Base-by-base conservation (phyloP, 2,113 vertebrate species). In the Vulpes lagopus region DNA sequence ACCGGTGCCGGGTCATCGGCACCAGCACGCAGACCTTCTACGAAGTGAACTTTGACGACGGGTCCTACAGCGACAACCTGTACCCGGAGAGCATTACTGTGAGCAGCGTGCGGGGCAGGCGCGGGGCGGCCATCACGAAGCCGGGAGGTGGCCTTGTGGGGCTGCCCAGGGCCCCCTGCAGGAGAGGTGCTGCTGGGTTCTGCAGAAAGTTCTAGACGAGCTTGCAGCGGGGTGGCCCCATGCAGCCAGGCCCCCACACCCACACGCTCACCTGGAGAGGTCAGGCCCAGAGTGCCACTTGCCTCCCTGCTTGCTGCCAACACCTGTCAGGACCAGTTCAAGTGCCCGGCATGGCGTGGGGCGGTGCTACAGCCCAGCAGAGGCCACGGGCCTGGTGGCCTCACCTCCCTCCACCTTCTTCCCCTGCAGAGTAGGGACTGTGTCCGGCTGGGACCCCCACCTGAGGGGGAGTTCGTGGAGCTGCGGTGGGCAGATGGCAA, bases 41-140 rank as follows among this genome's bases (percentile, higher is more conserved):
- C 8, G 99, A 99, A 97, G 99, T 99, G 27, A 99, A 99, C 98
- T 99, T 99, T 0, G 99, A 99, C 0, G 99, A 99, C 0, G 99
- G 99, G 8, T 99, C 99, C 6, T 99, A 99, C 99, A 99, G 99
- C 0, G 99, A 99, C 99, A 99, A 99, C 97, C 95, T 99, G 20
- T 99, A 99, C 97, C 99, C 99, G 0, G 99, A 99, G 98, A 99
- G 99, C 98, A 98, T 99, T 87, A 96, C 99, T 10, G 99, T 99
- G 98, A 99, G 99, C 97, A 23, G 8, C 12, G 0, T 5, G 0
- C 8, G 30, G 16, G 20, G 38, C 5, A 1, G 62, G 32, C 23
- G 0, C 8, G 74, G 27, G 43, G 9, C 5, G 22, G 38, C 49
- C 60, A 2, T 27, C 9, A 1, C n/a, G n/a, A 57, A 1, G 10